Evolutionary conservation across 2,888 invertebrate species (phyloP), one percentile per base, ranked within the genome.

Genomic region (Griposia aprilina): DNA sequence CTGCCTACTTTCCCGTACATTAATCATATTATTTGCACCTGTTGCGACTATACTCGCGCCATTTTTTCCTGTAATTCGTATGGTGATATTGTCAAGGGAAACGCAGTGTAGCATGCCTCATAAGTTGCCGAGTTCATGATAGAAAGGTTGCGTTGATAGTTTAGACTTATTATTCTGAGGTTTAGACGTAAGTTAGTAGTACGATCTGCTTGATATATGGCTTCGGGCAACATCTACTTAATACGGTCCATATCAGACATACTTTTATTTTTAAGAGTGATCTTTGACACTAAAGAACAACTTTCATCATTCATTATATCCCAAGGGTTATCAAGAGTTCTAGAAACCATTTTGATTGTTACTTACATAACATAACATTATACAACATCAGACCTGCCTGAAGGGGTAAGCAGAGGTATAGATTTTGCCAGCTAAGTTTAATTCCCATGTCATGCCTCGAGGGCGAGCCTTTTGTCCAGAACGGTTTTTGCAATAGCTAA

Each of bases 21-120:
- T 90, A 89, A 92, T 91, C 89, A 89, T 78, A 84, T 89, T 88
- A 87, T 87, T 88, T 91, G 86, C 90, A 92, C 92, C 92, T 92
- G 92, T 92, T 92, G 92, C 91, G 74, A 85, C 78, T 83, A 85
- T 84, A 87, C 88, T 88, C 76, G 76, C 75, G 67, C 70, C 74
- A 86, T 79, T 78, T 84, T 82, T 74, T 76, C 55, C 60, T 68
- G 73, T 78, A 72, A 76, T 63, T 83, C 63, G 41, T 72, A 52
- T 55, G 68, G 77, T 65, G 52, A 82, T 82, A 76, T 63, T 65
- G 63, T 82, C 57, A 76, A 65, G 65, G 68, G 36, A 52, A 26
- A 52, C 23, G 52, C 36, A 59, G 48, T 30, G 36, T 68, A 36
- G 48, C 36, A 65, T 76, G 45, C 36, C 45, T 68, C 68, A 69